Conservation (phyloP, 2,113 vertebrate genomes). For the Ochotona princeps region DNA sequence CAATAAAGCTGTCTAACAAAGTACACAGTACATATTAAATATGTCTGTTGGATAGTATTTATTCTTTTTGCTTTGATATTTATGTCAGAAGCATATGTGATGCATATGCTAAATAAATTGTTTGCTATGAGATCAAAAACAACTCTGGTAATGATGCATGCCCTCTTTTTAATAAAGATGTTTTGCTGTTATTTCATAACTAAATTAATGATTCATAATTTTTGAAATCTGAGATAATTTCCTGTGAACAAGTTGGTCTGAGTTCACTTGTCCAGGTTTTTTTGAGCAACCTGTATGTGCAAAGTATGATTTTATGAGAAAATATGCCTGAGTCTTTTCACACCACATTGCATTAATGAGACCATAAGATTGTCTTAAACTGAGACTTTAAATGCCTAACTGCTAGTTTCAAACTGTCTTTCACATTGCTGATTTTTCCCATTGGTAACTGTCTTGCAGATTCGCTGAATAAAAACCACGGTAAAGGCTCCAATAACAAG, state of each 20-base stretch:
- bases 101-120: conserved; percentile 58
- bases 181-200: conserved; percentile 27
- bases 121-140: conserved; percentile 60
- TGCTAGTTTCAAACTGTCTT: conserved; percentile 65
- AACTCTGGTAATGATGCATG: conserved; percentile 42
- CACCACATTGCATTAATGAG: conserved; percentile 42
- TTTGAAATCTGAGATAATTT: conserved; percentile 51
- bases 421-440: background rate
- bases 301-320: background rate
- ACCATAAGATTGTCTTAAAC: conserved; percentile 41
- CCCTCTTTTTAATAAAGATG: conserved; percentile 49
- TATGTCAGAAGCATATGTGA: conserved; percentile 60
- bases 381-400: conserved; percentile 64
- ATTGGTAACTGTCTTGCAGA: conserved; percentile 13
- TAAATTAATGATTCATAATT: conserved; percentile 63
- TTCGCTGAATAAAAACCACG: background rate
- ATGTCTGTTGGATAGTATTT: conserved; percentile 57
- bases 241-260: conserved; percentile 11
- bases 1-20: background rate
- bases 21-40: conserved; percentile 42
- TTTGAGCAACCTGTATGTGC: background rate
- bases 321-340: conserved; percentile 57
- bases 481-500: background rate
- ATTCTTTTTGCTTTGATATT: conserved; percentile 51
- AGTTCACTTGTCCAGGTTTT: background rate